Evolutionary conservation across 1,140 invertebrate genomes (phyloP).

Genomic region (Brachionus calyciflorus): DNA sequence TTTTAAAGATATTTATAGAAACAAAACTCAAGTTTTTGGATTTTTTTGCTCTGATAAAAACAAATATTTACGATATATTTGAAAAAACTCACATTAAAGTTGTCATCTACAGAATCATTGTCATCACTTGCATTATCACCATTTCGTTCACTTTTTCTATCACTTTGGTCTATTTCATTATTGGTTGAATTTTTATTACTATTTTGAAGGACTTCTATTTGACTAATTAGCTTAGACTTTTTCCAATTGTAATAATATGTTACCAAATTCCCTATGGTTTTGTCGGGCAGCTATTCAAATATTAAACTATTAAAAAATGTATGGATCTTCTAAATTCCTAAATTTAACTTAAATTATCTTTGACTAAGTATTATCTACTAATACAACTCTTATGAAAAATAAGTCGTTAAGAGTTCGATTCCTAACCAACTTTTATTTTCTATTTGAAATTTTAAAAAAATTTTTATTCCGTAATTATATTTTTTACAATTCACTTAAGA

Average conservation of each 20-base stretch:
- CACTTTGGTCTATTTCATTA: neutral
- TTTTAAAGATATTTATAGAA: too few relatives aligned
- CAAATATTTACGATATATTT: too few relatives aligned
- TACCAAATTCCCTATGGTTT: conserved; percentile 88
- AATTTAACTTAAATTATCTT: too few relatives aligned
- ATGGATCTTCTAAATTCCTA: neutral
- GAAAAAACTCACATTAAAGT: neutral
- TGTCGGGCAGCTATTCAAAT: conserved; percentile 73
- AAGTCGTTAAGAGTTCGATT: too few relatives aligned
- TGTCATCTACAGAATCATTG: conserved; percentile 37
- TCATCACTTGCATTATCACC: conserved; percentile 8
- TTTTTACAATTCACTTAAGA: too few relatives aligned
- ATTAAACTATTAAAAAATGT: neutral
- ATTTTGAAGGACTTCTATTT: conserved; percentile 84
- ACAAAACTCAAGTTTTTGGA: too few relatives aligned
- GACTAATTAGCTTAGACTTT: conserved; percentile 83
- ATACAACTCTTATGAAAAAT: too few relatives aligned
- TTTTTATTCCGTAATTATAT: too few relatives aligned
- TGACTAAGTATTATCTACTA: too few relatives aligned
- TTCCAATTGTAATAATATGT: conserved; percentile 99
- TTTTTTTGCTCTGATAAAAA: too few relatives aligned
- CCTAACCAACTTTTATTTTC: too few relatives aligned
- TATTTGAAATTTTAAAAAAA: too few relatives aligned
- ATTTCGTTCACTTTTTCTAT: neutral
- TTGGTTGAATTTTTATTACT: conserved; percentile 52